Evolutionary conservation across 2,888 invertebrate species (phyloP).

Genomic region (Acrocyrtus sp.): DNA sequence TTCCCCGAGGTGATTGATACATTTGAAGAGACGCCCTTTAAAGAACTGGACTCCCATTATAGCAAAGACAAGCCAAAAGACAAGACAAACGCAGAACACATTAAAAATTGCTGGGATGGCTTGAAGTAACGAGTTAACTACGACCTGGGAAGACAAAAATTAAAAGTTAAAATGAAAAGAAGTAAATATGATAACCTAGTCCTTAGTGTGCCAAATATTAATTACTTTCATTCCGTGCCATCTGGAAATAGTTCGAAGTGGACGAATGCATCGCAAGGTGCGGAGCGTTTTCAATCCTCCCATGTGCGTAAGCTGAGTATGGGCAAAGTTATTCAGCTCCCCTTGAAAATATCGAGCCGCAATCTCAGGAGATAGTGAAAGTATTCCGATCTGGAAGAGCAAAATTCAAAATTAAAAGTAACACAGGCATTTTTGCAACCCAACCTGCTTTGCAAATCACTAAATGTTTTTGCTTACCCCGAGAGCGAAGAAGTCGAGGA

Average conservation of each 20-base stretch:
- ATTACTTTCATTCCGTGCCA: slow-evolving; percentile 95
- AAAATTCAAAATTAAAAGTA: too few species aligned
- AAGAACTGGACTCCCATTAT: slow-evolving; percentile 98
- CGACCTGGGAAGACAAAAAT: slow-evolving; percentile 82
- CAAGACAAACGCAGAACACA: slow-evolving; percentile 93
- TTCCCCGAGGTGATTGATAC: slow-evolving; percentile 75
- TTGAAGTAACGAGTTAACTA: slow-evolving; percentile 96
- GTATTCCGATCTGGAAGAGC: slow-evolving; percentile 16
- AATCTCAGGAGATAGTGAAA: slow-evolving; percentile 9
- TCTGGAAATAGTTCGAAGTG: slow-evolving; percentile 92
- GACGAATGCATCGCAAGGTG: slow-evolving; percentile 91
- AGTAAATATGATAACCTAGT: too few species aligned
- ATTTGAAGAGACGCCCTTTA: slow-evolving; percentile 95
- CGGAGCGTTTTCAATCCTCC: slow-evolving; percentile 39
- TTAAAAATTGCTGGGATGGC: slow-evolving; percentile 98
- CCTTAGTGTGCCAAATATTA: not conserved
- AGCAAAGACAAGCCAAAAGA: slow-evolving; percentile 98
- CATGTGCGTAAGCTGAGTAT: not conserved
- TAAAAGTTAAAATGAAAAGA: not conserved
- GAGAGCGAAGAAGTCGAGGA: slow-evolving; percentile 95
- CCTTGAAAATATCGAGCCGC: not conserved
- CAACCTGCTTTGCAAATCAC: too few species aligned
- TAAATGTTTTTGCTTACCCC: too few species aligned
- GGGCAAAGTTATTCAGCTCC: too few species aligned
- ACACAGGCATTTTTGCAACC: too few species aligned